Evolutionary conservation across 2,797 vertebrate genomes (phyloP).

Genomic region (Taenioides sp.): DNA sequence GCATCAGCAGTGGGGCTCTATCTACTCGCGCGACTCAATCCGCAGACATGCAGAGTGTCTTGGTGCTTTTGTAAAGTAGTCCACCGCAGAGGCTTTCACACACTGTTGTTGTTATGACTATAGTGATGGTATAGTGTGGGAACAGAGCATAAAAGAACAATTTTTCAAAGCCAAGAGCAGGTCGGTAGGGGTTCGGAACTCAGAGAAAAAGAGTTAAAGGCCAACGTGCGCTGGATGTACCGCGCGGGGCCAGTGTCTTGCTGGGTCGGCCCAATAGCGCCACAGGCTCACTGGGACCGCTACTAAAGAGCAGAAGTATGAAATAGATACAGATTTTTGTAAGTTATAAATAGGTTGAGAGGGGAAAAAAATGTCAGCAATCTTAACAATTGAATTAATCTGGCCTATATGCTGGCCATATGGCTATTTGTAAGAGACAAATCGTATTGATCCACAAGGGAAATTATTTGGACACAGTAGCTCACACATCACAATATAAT

Average conservation of each 20-base stretch:
- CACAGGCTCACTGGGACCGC: constrained; percentile 50
- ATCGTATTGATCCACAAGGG: too few relatives aligned
- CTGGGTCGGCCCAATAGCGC: constrained; percentile 57
- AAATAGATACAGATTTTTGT: constrained; percentile 19
- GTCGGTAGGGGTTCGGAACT: constrained; percentile 59
- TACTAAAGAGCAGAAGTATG: constrained; percentile 34
- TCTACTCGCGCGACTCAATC: constrained; percentile 56
- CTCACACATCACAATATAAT: too few relatives aligned
- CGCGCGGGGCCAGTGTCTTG: constrained; percentile 48
- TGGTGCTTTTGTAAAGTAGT: constrained; percentile 59
- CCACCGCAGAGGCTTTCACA: constrained; percentile 54
- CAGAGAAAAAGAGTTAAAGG: constrained; percentile 61
- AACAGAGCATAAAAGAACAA: constrained; percentile 54
- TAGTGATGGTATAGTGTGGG: constrained; percentile 44
- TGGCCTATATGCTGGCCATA: too few relatives aligned
- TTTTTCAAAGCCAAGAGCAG: constrained; percentile 60
- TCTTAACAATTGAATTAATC: neutral
- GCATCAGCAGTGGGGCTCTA: constrained; percentile 60
- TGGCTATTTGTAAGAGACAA: too few relatives aligned
- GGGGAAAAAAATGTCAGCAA: neutral
- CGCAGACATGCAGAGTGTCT: constrained; percentile 57
- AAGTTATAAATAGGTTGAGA: neutral
- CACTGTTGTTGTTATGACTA: constrained; percentile 58
- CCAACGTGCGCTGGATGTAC: constrained; percentile 43
- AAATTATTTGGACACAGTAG: too few relatives aligned